Conservation (phyloP, 92 coral and sea anemone genomes). For the Epizoanthus rinbou region DNA sequence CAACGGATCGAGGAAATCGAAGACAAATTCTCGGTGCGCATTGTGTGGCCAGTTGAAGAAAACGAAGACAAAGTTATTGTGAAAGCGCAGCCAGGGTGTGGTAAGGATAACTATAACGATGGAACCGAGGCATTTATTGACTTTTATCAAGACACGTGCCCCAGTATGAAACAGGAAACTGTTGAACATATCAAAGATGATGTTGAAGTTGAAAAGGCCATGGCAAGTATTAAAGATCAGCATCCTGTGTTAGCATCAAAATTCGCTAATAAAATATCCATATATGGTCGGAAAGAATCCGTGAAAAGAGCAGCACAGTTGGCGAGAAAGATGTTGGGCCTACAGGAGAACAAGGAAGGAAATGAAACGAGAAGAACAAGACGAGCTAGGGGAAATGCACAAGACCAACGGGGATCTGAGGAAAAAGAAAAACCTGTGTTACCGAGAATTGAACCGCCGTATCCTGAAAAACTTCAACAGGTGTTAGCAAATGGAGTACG, state of each 20-base stretch:
- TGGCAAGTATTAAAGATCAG: background rate
- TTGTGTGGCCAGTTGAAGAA: constrained; percentile 22
- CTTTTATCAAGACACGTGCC: background rate
- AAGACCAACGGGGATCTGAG: background rate
- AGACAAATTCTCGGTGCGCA: background rate
- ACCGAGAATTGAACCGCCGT: background rate
- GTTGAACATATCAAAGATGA: background rate
- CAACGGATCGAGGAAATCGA: background rate
- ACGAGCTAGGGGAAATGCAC: background rate
- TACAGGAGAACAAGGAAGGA: background rate
- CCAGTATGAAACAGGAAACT: constrained; percentile 21
- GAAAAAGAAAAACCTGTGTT: background rate
- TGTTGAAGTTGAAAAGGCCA: background rate
- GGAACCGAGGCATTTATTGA: constrained; percentile 8
- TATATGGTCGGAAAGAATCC: constrained; percentile 1
- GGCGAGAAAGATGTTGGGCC: background rate
- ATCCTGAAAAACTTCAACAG: background rate
- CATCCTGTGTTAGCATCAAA: background rate
- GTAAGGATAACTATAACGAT: background rate
- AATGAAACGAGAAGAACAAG: background rate
- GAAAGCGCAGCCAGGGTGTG: constrained; percentile 20
- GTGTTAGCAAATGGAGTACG: constrained; percentile 48
- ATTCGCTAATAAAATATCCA: background rate
- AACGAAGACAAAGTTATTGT: background rate
- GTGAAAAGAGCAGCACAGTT: background rate